Evolutionary conservation across 2,797 vertebrate species (phyloP).

Genomic region (Synaphobranchus kaupii): DNA sequence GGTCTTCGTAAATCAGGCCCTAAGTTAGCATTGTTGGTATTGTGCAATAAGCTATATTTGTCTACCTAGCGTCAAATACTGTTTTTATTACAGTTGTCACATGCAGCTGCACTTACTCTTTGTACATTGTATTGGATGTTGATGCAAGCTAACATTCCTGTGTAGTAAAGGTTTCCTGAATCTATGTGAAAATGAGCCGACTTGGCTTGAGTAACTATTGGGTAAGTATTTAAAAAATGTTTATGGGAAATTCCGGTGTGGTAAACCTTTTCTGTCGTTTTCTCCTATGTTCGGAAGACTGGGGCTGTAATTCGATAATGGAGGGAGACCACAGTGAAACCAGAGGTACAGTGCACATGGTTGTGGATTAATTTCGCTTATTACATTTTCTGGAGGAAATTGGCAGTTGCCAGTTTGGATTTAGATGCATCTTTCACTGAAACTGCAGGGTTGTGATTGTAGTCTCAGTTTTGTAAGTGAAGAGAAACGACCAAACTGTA

Average conservation of each 20-base stretch:
- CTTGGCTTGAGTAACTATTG: neutral
- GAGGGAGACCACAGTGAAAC: conserved; percentile 48
- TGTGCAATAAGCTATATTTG: neutral
- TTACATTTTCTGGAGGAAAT: neutral
- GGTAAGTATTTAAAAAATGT: neutral
- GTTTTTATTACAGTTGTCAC: neutral
- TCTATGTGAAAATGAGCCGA: neutral
- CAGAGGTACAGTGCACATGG: conserved; percentile 49
- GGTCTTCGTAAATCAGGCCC: too few relatives aligned
- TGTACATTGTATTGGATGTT: neutral
- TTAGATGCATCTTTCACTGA: neutral
- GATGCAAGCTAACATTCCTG: neutral
- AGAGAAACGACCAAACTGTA: neutral
- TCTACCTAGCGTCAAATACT: neutral
- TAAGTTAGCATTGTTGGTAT: neutral
- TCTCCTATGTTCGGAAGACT: conserved; percentile 30
- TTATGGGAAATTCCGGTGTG: neutral
- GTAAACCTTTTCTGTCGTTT: conserved; percentile 2
- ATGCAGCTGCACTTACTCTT: neutral
- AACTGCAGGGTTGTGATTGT: neutral
- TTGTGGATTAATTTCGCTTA: neutral
- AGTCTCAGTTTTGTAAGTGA: neutral
- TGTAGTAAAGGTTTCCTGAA: neutral
- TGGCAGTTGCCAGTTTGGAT: neutral
- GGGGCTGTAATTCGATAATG: conserved; percentile 45